Percentiles rank a stretch among this genome's conserved stretches.
Evolutionary conservation across 2,113 vertebrate genomes (phyloP).

Genomic region (Struthidea cinerea): DNA sequence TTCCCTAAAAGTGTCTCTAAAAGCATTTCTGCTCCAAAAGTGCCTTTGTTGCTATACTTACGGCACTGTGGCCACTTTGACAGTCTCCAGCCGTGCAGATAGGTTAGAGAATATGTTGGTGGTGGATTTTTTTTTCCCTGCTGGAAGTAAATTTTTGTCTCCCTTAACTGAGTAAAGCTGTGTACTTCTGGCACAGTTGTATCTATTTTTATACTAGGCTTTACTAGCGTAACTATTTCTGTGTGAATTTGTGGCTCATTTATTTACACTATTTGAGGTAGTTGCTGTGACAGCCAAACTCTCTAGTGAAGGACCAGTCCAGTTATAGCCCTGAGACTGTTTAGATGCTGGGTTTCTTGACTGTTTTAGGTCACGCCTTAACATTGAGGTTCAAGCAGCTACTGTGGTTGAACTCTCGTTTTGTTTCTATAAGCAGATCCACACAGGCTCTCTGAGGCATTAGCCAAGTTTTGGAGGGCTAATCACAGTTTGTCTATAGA

Average conservation of each 20-base stretch:
- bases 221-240: slow-evolving; percentile 1
- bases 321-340: not conserved
- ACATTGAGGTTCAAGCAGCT: not conserved
- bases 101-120: not conserved
- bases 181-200: not conserved
- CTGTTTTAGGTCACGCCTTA: not conserved
- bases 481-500: not conserved
- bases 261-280: not conserved
- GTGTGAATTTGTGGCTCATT: not conserved
- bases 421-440: not conserved
- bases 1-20: not conserved
- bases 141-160: not conserved
- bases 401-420: not conserved
- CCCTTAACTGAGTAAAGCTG: not conserved
- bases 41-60: not conserved
- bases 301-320: not conserved
- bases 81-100: not conserved
- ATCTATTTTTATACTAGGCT: slow-evolving; percentile 1
- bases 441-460: not conserved
- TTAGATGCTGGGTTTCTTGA: not conserved
- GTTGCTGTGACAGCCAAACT: not conserved
- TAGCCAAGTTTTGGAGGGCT: not conserved
- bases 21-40: not conserved
- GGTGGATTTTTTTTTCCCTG: not conserved
- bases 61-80: not conserved